phyloP scores from a whole-genome alignment of 1,140 invertebrate genomes.

The Sogatella furcifera region DNA sequence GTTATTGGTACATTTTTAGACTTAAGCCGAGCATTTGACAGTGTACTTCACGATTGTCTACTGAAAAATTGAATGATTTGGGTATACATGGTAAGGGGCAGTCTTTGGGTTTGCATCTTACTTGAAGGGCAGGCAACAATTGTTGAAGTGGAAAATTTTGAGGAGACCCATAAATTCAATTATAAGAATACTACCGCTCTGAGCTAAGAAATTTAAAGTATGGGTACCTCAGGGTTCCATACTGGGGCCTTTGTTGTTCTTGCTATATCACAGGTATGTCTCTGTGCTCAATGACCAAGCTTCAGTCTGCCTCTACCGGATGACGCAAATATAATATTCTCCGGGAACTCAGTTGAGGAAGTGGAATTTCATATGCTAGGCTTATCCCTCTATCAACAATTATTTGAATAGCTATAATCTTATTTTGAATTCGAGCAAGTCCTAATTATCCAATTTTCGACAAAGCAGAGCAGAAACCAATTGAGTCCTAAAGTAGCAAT shows the following conservation, averaged over 20 bases:
- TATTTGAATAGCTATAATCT: no score
- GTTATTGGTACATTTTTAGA: constrained; percentile 10
- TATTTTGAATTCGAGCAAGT: no score
- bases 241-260: neutral
- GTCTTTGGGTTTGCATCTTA: neutral
- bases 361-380: no score
- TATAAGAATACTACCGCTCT: neutral
- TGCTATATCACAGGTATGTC: constrained; percentile 1
- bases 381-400: no score
- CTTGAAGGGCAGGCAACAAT: neutral
- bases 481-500: no score
- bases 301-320: constrained; percentile 2
- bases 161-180: neutral
- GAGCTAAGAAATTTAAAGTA: neutral
- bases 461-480: no score
- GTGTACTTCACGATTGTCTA: constrained; percentile 10
- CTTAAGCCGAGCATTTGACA: constrained; percentile 18
- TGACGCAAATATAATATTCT: neutral
- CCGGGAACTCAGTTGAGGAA: neutral
- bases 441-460: no score
- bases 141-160: neutral
- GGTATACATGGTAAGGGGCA: neutral
- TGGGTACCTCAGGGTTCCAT: neutral
- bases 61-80: neutral
- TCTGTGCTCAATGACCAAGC: neutral